These are phyloP conservation scores for Dysmachus trigonus DNA, from an alignment of 2,888 invertebrate genomes.

Conservation along the genomic window DNA sequence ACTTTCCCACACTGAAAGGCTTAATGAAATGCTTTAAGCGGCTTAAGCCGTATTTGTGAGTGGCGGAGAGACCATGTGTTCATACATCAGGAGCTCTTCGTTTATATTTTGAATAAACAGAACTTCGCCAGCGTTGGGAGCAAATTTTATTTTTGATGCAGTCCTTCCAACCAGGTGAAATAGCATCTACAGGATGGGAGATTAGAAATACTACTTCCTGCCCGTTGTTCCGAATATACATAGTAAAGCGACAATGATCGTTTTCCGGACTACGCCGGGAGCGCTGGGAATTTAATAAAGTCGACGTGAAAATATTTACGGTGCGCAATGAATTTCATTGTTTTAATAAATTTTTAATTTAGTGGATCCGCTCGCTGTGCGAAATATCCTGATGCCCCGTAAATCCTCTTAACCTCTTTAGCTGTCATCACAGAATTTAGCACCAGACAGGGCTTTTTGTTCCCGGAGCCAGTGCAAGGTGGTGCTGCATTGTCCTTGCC, in stretches of 20 bases:
- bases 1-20: not conserved
- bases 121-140: not conserved
- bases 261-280: not conserved
- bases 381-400: not conserved
- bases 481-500: not conserved
- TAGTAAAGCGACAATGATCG: not conserved
- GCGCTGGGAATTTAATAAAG: constrained; percentile 6
- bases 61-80: not conserved
- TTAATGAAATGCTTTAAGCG: not conserved
- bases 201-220: not conserved
- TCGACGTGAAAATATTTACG: not conserved
- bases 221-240: not conserved
- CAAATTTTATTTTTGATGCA: not conserved
- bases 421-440: not conserved
- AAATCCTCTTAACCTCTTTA: not conserved
- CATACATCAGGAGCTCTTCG: not conserved
- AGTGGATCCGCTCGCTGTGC: not conserved
- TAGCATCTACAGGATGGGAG: not conserved
- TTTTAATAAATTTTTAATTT: constrained; percentile 22
- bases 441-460: not conserved
- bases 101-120: not conserved
- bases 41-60: not conserved
- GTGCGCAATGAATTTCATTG: constrained; percentile 6
- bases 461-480: not conserved
- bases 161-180: not conserved